Percentiles rank a stretch among this genome's conserved stretches.
These are phyloP conservation scores for Eucidaris tribuloides DNA, from an alignment of 35 echinoderm and acorn worm species.

Conservation along the genomic window DNA sequence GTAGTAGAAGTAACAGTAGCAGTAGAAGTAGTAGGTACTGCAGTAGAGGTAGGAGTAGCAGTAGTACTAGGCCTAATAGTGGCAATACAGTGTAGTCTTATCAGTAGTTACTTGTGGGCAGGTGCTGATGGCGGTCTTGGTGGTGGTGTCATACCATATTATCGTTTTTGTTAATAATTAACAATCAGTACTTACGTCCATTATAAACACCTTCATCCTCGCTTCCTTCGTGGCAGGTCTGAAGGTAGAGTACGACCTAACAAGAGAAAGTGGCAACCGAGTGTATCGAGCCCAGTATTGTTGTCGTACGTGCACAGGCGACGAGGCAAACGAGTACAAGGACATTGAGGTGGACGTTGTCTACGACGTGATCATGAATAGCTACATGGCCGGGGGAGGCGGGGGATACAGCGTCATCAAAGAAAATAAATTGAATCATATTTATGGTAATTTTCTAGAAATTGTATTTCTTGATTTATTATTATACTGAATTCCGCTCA, in stretches of 20 bases:
- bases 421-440: conserved; percentile 57
- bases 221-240: background rate
- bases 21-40: too few relatives aligned
- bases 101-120: too few relatives aligned
- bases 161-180: background rate
- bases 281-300: conserved; percentile 12
- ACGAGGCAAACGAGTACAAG: background rate
- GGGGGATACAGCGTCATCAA: conserved; percentile 61
- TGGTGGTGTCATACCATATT: too few relatives aligned
- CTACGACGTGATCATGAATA: conserved; percentile 72
- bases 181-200: background rate
- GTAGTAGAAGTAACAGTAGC: too few relatives aligned
- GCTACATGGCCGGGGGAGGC: conserved; percentile 73
- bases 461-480: too few relatives aligned
- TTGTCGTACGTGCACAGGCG: background rate
- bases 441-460: conserved; percentile 75
- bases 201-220: background rate
- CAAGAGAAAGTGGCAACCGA: background rate
- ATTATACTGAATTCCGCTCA: too few relatives aligned
- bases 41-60: too few relatives aligned
- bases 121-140: too few relatives aligned
- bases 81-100: too few relatives aligned
- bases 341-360: conserved; percentile 44
- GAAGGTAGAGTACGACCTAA: conserved; percentile 35
- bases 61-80: too few relatives aligned